Percentiles rank a stretch among this genome's conserved stretches.
Conservation (phyloP, 2,113 vertebrate species). For the Eublepharis macularius region DNA sequence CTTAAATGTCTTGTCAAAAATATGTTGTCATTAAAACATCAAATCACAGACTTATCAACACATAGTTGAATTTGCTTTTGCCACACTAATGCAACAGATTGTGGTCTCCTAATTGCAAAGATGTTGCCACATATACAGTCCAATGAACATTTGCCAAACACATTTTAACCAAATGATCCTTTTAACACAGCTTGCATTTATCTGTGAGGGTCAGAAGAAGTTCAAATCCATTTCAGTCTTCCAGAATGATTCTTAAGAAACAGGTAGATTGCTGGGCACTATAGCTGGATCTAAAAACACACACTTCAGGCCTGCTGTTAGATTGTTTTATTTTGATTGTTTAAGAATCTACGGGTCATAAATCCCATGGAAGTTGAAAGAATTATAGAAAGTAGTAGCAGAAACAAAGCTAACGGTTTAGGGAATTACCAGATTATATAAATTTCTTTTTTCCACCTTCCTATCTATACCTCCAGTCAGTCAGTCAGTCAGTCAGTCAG, state of each 20-base stretch:
- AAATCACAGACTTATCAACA: neutral
- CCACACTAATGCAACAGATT: neutral
- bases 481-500: no score
- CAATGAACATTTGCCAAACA: neutral
- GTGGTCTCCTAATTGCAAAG: neutral
- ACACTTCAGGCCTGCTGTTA: neutral
- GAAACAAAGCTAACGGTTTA: neutral
- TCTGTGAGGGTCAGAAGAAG: neutral
- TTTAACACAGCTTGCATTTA: neutral
- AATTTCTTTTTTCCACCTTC: no score
- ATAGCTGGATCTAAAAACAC: neutral
- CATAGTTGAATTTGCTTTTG: neutral
- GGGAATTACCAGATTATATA: neutral
- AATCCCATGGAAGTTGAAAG: neutral
- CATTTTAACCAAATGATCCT: neutral
- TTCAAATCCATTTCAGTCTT: neutral
- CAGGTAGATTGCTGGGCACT: neutral
- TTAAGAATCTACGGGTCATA: neutral
- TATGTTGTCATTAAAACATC: neutral
- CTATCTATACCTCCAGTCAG: no score
- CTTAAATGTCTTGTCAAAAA: neutral
- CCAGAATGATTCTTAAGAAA: neutral
- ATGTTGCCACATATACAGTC: neutral
- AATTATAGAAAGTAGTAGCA: no score
- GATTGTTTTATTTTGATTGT: neutral